Percentiles rank a stretch among this genome's conserved stretches.
These are phyloP conservation scores for Benitochromis conjunctus DNA, from an alignment of 2,113 vertebrate species.

Conservation along the genomic window DNA sequence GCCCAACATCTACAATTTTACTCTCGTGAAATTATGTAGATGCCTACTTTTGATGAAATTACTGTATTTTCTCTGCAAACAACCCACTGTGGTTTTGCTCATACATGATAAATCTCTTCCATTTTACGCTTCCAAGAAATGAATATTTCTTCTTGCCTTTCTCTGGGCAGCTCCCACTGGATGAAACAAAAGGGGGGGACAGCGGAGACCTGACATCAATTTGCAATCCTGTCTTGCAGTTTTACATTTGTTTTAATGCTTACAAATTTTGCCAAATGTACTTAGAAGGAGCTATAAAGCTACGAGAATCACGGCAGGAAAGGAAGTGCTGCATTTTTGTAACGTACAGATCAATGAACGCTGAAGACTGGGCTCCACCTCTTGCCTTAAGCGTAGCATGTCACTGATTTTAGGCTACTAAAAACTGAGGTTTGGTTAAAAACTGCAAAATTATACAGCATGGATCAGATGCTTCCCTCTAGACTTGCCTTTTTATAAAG, in stretches of 20 bases:
- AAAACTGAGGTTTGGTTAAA: slow-evolving; percentile 7
- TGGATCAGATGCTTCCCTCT: background rate
- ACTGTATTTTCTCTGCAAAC: background rate
- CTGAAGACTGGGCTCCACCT: background rate
- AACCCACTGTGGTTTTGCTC: background rate
- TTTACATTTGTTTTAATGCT: background rate
- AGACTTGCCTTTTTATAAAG: background rate
- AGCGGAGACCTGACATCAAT: background rate
- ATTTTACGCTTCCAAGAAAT: background rate
- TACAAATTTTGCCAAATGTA: background rate
- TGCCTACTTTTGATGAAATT: slow-evolving; percentile 7
- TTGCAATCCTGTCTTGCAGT: background rate
- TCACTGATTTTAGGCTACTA: background rate
- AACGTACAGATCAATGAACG: background rate
- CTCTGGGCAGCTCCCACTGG: background rate
- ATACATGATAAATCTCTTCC: slow-evolving; percentile 1
- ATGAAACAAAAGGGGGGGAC: background rate
- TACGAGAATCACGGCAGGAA: background rate
- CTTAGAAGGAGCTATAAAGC: background rate
- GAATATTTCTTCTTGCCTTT: background rate
- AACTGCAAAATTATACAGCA: background rate
- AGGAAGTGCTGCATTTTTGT: background rate
- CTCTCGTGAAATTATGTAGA: slow-evolving; percentile 2
- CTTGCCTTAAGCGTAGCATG: background rate
- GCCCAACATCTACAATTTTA: slow-evolving; percentile 6